phyloP scores from a whole-genome alignment of 2,113 vertebrate genomes.

The Centropus unirufus region DNA sequence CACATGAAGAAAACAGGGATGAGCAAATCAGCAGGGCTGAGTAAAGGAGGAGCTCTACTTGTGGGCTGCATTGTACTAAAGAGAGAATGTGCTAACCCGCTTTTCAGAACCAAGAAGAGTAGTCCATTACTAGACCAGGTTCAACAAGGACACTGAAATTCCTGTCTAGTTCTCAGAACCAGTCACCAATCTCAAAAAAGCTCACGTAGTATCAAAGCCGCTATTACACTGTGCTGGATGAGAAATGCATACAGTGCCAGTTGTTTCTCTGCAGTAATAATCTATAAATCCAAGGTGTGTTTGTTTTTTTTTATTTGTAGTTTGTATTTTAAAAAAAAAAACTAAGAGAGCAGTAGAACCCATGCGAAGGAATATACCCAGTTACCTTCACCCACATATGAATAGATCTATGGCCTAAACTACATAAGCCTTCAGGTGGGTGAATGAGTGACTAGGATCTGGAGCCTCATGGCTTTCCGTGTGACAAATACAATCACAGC shows the following conservation, averaged over 20 bases:
- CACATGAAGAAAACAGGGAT: neutral
- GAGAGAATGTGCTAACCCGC: neutral
- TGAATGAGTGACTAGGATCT: accelerated
- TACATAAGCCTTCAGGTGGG: neutral
- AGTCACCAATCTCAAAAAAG: neutral
- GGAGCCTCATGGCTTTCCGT: neutral
- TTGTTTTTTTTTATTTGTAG: no score
- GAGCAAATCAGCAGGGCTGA: neutral
- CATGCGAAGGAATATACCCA: neutral
- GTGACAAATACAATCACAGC: neutral
- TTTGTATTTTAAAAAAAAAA: neutral
- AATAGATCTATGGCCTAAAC: neutral
- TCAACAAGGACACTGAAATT: neutral
- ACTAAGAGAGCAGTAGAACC: neutral
- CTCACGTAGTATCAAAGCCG: neutral
- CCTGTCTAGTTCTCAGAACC: neutral
- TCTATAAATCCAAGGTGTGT: neutral
- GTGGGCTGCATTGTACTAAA: neutral
- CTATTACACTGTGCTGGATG: neutral
- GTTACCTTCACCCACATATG: neutral
- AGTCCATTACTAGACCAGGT: neutral
- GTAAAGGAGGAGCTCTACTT: neutral
- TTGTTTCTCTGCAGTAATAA: neutral
- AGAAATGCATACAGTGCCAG: neutral
- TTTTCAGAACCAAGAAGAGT: neutral